Conservation (phyloP, 2,888 invertebrate genomes). For the Geotrupes spiniger region DNA sequence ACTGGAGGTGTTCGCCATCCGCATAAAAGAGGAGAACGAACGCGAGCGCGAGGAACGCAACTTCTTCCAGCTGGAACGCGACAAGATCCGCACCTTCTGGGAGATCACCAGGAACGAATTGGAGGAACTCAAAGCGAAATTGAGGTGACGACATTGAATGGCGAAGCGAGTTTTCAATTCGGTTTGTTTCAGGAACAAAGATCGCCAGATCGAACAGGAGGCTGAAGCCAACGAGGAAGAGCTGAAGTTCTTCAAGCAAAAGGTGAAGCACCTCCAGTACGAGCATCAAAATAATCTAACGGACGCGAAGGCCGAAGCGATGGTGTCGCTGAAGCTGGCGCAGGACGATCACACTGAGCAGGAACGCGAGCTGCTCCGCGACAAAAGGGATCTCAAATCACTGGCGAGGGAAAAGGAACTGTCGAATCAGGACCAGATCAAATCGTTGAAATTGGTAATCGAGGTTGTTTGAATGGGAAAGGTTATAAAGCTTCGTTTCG, state of each 20-base stretch:
- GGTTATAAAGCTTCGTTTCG: slow-evolving; percentile 23
- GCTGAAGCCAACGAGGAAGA: slow-evolving; percentile 85
- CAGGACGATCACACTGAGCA: slow-evolving; percentile 78
- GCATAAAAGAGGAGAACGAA: slow-evolving; percentile 87
- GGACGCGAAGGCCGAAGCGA: slow-evolving; percentile 79
- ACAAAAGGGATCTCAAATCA: slow-evolving; percentile 67
- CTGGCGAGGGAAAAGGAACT: slow-evolving; percentile 67
- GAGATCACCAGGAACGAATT: slow-evolving; percentile 89
- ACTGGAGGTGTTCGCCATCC: slow-evolving; percentile 82
- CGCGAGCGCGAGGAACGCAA: slow-evolving; percentile 93
- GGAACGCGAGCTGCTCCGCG: slow-evolving; percentile 72
- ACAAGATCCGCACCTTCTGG: slow-evolving; percentile 93
- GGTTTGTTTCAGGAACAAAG: slow-evolving; percentile 59
- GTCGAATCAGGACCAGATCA: slow-evolving; percentile 69
- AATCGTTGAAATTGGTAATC: slow-evolving; percentile 65
- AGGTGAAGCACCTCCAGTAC: slow-evolving; percentile 88
- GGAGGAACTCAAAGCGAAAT: slow-evolving; percentile 74
- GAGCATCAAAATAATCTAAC: slow-evolving; percentile 85
- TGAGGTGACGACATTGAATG: slow-evolving; percentile 54
- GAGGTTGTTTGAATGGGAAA: slow-evolving; percentile 9
- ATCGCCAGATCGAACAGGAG: slow-evolving; percentile 84
- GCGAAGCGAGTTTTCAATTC: neutral
- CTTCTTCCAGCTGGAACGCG: slow-evolving; percentile 92
- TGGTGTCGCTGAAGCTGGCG: slow-evolving; percentile 77
- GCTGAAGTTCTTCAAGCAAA: slow-evolving; percentile 85